Percentiles rank a stretch among this genome's conserved stretches.
Conservation (phyloP, 2,113 vertebrate genomes). For the Sclerurus mexicanus region DNA sequence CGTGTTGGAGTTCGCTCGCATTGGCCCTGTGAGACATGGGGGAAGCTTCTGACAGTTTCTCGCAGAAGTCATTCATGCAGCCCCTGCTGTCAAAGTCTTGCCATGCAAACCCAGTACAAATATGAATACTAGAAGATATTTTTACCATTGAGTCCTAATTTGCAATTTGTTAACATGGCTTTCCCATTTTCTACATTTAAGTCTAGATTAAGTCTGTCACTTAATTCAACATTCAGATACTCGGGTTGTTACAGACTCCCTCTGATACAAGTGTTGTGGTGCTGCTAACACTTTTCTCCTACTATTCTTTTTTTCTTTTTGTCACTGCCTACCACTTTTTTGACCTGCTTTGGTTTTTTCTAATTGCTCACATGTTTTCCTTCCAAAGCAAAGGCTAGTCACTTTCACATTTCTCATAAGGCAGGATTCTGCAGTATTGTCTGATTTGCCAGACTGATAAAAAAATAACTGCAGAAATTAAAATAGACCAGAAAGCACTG, state of each 20-base stretch:
- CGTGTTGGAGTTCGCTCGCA: neutral
- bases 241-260: neutral
- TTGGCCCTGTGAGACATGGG: neutral
- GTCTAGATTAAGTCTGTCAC: neutral
- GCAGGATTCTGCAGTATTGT: neutral
- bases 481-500: neutral
- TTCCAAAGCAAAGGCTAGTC: neutral
- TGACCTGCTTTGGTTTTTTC: neutral
- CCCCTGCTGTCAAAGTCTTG: neutral
- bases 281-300: neutral
- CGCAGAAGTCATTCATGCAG: neutral
- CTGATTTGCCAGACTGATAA: neutral
- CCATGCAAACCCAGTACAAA: neutral
- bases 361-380: neutral
- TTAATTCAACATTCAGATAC: neutral
- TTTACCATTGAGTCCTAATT: neutral
- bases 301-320: neutral
- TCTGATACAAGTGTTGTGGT: neutral
- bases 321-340: neutral
- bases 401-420: neutral
- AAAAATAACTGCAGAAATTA: neutral
- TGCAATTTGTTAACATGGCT: neutral
- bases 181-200: neutral
- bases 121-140: neutral
- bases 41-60: neutral